These are phyloP conservation scores for Ramphastos sulfuratus DNA, from an alignment of 2,113 vertebrate species.

Conservation along the genomic window DNA sequence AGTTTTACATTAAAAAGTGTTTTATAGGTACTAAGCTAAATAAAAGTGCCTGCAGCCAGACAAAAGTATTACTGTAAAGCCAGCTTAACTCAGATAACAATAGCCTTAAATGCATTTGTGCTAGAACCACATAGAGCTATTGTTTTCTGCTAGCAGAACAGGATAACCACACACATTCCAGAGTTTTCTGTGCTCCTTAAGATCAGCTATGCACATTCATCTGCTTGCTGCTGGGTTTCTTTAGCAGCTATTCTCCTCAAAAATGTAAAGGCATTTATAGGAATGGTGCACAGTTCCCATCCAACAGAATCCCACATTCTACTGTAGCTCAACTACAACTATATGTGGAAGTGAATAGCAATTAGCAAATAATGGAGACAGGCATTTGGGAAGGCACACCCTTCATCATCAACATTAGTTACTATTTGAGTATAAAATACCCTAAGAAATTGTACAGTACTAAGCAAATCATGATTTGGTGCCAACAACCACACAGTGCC, in stretches of 20 bases:
- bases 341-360: conserved; percentile 40
- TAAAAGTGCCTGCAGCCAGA: neutral
- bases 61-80: neutral
- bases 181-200: neutral
- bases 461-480: neutral
- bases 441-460: neutral
- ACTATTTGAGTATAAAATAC: neutral
- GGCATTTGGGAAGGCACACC: conserved; percentile 46
- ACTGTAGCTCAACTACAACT: conserved; percentile 22
- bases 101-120: neutral
- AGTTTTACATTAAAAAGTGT: neutral
- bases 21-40: conserved; percentile 15
- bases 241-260: neutral
- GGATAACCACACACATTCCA: neutral
- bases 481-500: neutral
- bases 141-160: neutral
- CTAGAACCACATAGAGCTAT: conserved; percentile 12
- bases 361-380: conserved; percentile 43
- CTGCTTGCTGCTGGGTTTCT: neutral
- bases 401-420: neutral
- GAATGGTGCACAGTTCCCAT: neutral
- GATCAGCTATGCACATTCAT: neutral
- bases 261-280: neutral
- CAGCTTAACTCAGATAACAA: neutral
- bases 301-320: neutral